These are phyloP conservation scores for Caprella mutica DNA, from an alignment of 2,888 invertebrate genomes.

Conservation along the genomic window DNA sequence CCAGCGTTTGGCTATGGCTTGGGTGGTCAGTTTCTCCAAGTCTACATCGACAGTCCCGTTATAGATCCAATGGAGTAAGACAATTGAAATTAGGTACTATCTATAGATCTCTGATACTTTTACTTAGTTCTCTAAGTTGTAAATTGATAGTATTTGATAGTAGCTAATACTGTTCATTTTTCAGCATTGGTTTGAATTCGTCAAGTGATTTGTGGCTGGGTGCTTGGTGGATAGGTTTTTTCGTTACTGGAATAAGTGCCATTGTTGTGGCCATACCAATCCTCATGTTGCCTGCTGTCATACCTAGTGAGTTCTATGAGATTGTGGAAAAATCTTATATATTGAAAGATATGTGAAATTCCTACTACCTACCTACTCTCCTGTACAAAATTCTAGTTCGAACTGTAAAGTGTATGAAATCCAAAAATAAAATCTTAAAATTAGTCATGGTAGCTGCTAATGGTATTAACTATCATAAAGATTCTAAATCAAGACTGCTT, in stretches of 20 bases:
- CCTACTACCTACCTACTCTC: background rate
- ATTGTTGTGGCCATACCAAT: conserved; percentile 54
- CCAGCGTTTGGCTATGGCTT: conserved; percentile 71
- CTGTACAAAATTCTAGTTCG: too few species aligned
- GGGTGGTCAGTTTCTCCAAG: conserved; percentile 67
- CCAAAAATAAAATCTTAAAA: too few species aligned
- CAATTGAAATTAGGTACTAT: background rate
- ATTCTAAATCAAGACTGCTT: too few species aligned
- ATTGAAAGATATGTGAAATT: background rate
- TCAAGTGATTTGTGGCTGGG: conserved; percentile 54
- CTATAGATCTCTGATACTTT: background rate
- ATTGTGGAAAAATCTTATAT: background rate
- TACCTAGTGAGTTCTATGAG: conserved; percentile 50
- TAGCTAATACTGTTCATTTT: background rate
- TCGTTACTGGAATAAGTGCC: conserved; percentile 54
- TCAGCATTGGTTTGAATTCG: conserved; percentile 9
- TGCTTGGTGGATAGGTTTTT: conserved; percentile 76
- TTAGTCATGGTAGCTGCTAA: too few species aligned
- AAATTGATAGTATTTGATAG: background rate
- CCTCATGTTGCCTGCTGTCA: conserved; percentile 57
- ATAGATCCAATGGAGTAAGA: conserved; percentile 16
- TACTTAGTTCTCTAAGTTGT: background rate
- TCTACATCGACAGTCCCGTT: conserved; percentile 57
- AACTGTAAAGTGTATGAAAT: too few species aligned
- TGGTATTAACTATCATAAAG: too few species aligned